Percentiles rank a stretch among this genome's conserved stretches.
Conservation (phyloP, 2,113 vertebrate genomes). For the Gadus chalcogrammus region DNA sequence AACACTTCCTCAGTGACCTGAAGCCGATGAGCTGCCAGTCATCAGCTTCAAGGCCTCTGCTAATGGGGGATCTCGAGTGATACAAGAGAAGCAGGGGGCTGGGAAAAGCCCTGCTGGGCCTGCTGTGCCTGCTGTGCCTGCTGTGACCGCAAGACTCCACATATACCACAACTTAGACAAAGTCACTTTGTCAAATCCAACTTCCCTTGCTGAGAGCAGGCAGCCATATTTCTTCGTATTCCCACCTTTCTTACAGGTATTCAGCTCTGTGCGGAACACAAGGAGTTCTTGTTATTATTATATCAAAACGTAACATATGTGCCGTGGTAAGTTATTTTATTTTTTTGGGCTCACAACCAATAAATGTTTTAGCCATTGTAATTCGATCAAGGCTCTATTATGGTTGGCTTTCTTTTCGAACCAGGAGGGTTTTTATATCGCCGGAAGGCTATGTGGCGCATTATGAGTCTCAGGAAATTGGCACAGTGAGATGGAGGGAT, state of each 20-base stretch:
- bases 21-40: too few species aligned
- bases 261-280: neutral
- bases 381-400: neutral
- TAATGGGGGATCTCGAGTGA: too few species aligned
- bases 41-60: too few species aligned
- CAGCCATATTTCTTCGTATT: neutral
- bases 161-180: too few species aligned
- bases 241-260: neutral
- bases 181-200: neutral
- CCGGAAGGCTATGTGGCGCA: slow-evolving; percentile 2
- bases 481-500: slow-evolving; percentile 22
- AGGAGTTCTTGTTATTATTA: neutral
- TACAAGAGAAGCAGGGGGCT: too few species aligned
- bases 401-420: neutral
- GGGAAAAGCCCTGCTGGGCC: too few species aligned
- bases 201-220: neutral
- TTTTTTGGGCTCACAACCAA: too few species aligned
- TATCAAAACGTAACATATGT: neutral
- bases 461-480: slow-evolving; percentile 3
- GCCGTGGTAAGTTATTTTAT: neutral
- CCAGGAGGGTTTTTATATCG: slow-evolving; percentile 3
- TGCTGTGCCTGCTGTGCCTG: too few species aligned
- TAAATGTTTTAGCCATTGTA: neutral
- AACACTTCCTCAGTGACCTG: too few species aligned
- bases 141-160: too few species aligned